Conservation (phyloP, 2,113 vertebrate genomes). For the Gallinago jamesoni region DNA sequence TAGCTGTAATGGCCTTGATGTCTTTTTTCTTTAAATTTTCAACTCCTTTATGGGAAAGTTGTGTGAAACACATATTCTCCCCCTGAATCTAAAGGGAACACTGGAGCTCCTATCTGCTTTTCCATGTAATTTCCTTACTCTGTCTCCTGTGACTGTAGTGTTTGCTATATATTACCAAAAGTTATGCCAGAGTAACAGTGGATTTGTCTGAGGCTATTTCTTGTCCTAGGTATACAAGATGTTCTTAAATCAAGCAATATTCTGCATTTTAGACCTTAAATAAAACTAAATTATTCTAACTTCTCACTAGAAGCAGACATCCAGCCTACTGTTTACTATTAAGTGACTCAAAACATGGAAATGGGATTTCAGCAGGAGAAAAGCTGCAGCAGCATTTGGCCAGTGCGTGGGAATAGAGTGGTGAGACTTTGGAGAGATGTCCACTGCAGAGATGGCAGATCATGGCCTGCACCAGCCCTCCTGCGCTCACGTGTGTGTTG, state of each 20-base stretch:
- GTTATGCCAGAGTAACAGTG: neutral
- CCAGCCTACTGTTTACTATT: neutral
- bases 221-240: neutral
- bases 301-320: neutral
- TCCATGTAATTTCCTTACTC: neutral
- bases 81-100: neutral
- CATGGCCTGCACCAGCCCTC: neutral
- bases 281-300: neutral
- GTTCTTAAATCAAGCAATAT: neutral
- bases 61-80: neutral
- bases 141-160: neutral
- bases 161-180: neutral
- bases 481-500: neutral
- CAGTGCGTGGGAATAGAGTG: neutral
- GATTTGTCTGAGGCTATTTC: accelerated
- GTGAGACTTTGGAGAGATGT: neutral
- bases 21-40: neutral
- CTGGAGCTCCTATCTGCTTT: neutral
- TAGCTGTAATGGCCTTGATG: neutral
- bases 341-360: neutral
- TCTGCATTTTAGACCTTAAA: neutral
- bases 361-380: neutral
- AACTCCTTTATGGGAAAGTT: neutral
- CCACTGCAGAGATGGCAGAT: neutral
- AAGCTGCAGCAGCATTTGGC: neutral